Evolutionary conservation across 2,113 vertebrate genomes (phyloP).

Genomic region (Onychostruthus taczanowskii): DNA sequence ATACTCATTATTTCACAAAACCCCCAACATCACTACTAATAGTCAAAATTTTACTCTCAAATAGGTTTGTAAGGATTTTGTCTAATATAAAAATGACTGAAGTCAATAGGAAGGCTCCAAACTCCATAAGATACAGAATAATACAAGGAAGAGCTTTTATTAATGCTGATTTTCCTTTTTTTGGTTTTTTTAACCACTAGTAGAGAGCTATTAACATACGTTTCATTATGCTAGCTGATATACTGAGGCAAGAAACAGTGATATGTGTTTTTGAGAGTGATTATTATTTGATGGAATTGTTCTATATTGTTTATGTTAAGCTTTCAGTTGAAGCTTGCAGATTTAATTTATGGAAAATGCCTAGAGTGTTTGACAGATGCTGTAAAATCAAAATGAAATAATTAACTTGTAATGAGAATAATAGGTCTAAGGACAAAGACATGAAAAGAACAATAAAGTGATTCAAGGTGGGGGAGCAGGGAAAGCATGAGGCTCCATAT

Average conservation of each 20-base stretch:
- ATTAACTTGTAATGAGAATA: constrained; percentile 51
- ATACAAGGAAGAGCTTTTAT: not conserved
- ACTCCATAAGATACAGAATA: not conserved
- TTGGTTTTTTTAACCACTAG: not conserved
- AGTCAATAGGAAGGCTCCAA: not conserved
- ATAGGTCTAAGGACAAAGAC: constrained; percentile 37
- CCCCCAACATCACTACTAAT: not conserved
- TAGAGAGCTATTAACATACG: not conserved
- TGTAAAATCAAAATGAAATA: constrained; percentile 61
- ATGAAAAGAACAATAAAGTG: constrained; percentile 38
- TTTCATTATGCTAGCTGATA: not conserved
- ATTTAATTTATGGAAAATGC: constrained; percentile 64
- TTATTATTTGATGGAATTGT: constrained; percentile 27
- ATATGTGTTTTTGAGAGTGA: not conserved
- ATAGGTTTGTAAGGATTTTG: not conserved
- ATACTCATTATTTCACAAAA: not conserved
- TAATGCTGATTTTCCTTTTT: not conserved
- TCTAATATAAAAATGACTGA: not conserved
- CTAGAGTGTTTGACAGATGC: constrained; percentile 56
- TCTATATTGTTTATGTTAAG: constrained; percentile 20
- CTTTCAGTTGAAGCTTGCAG: constrained; percentile 15
- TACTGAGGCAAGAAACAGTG: not conserved
- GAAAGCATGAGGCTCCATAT: not conserved
- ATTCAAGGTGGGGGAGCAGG: not conserved
- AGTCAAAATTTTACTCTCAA: not conserved